Conservation (phyloP, 2,797 vertebrate genomes). For the Aulostomus chinensis region DNA sequence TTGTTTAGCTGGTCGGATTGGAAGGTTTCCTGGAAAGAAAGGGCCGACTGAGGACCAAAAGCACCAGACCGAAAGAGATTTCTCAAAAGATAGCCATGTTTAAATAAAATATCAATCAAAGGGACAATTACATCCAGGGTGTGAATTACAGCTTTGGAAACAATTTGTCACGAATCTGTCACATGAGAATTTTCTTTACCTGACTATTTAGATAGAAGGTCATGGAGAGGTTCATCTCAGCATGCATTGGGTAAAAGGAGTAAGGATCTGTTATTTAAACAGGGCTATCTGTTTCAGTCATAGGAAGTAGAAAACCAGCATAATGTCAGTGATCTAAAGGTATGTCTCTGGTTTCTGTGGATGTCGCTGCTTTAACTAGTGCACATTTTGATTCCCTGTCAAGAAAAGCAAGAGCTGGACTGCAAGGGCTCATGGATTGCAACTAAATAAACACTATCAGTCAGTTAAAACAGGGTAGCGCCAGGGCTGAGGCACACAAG, state of each 20-base stretch:
- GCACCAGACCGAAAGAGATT: constrained; percentile 71
- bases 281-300: constrained; percentile 47
- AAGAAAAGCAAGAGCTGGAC: constrained; percentile 18
- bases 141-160: neutral
- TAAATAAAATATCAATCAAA: constrained; percentile 37
- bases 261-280: constrained; percentile 30
- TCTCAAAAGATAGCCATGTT: constrained; percentile 54
- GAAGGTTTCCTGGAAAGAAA: constrained; percentile 68
- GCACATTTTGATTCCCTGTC: constrained; percentile 36
- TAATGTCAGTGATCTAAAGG: constrained; percentile 35
- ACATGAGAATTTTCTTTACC: constrained; percentile 4
- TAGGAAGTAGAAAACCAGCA: constrained; percentile 63
- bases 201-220: constrained; percentile 1
- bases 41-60: constrained; percentile 59
- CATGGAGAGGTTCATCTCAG: constrained; percentile 16
- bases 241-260: constrained; percentile 22
- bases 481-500: constrained; percentile 32
- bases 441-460: no score
- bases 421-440: no score
- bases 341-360: constrained; percentile 38
- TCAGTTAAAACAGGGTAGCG: constrained; percentile 1
- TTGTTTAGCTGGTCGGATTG: constrained; percentile 62
- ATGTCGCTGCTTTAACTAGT: constrained; percentile 15
- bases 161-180: neutral
- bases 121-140: neutral